Evolutionary conservation across 2,797 vertebrate genomes (phyloP).

Genomic region (Triplophysa yarkandensis): DNA sequence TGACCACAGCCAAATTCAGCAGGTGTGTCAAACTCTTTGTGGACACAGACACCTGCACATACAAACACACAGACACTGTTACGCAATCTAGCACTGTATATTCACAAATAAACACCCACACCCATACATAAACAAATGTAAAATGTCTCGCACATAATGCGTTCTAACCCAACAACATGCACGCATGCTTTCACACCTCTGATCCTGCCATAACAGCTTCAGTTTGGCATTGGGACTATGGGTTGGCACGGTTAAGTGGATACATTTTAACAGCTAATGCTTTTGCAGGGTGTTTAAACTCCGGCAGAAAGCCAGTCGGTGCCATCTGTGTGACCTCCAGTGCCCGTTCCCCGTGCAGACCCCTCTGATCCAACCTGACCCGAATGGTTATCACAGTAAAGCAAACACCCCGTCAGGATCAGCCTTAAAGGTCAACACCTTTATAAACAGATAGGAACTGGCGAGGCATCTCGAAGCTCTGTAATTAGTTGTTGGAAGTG

Average conservation of each 20-base stretch:
- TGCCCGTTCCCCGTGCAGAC: constrained; percentile 24
- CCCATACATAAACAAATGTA: constrained; percentile 1
- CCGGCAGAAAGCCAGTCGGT: constrained; percentile 39
- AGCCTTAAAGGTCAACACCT: constrained; percentile 43
- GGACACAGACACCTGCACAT: background rate
- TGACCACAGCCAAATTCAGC: constrained; percentile 48
- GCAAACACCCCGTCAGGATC: constrained; percentile 30
- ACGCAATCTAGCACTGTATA: background rate
- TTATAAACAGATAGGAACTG: constrained; percentile 26
- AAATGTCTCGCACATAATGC: background rate
- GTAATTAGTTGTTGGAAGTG: constrained; percentile 16
- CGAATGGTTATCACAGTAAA: constrained; percentile 22
- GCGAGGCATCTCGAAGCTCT: background rate
- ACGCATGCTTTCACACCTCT: constrained; percentile 35
- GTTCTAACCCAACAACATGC: background rate
- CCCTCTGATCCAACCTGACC: constrained; percentile 30
- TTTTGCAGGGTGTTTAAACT: constrained; percentile 51
- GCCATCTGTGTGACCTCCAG: constrained; percentile 50
- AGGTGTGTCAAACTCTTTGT: constrained; percentile 37
- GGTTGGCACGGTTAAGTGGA: constrained; percentile 49
- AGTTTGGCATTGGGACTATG: constrained; percentile 36
- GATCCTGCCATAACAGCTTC: constrained; percentile 34
- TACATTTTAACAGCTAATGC: constrained; percentile 42
- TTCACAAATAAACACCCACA: background rate
- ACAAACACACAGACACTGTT: background rate